Percentiles rank a stretch among this genome's conserved stretches.
Conservation (phyloP, 2,888 invertebrate genomes). For the Pemphredon lugubris region DNA sequence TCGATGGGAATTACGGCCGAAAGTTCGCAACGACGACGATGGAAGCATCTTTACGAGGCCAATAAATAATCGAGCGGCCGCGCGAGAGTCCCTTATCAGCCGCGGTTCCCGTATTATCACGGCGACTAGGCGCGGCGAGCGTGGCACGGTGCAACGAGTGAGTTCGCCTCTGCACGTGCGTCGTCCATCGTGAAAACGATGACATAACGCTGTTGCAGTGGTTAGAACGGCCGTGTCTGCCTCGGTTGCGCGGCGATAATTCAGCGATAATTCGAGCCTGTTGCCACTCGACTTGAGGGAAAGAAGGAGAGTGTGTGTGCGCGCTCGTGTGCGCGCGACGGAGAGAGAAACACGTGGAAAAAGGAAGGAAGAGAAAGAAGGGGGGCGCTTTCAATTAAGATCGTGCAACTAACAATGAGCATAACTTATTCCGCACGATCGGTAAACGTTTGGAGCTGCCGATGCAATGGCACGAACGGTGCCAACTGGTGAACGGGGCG, state of each 20-base stretch:
- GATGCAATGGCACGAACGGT: neutral
- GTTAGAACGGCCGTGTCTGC: conserved; percentile 19
- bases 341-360: neutral
- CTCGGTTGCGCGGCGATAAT: conserved; percentile 25
- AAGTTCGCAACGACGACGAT: neutral
- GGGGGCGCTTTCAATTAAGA: conserved; percentile 33
- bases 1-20: neutral
- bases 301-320: neutral
- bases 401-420: conserved; percentile 25
- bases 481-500: neutral
- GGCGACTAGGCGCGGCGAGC: neutral
- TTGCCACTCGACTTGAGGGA: conserved; percentile 5
- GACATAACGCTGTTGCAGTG: conserved; percentile 40
- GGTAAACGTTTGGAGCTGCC: neutral
- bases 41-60: conserved; percentile 22
- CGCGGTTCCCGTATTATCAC: conserved; percentile 17
- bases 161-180: conserved; percentile 15
- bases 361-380: neutral
- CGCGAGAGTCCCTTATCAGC: conserved; percentile 18
- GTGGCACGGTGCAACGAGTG: neutral
- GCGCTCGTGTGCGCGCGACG: neutral
- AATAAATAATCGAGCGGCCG: conserved; percentile 23
- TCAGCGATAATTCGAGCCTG: conserved; percentile 46
- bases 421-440: conserved; percentile 23
- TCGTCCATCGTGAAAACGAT: conserved; percentile 41